phyloP scores from a whole-genome alignment of 2,888 invertebrate species.

The Rotaria macrura region DNA sequence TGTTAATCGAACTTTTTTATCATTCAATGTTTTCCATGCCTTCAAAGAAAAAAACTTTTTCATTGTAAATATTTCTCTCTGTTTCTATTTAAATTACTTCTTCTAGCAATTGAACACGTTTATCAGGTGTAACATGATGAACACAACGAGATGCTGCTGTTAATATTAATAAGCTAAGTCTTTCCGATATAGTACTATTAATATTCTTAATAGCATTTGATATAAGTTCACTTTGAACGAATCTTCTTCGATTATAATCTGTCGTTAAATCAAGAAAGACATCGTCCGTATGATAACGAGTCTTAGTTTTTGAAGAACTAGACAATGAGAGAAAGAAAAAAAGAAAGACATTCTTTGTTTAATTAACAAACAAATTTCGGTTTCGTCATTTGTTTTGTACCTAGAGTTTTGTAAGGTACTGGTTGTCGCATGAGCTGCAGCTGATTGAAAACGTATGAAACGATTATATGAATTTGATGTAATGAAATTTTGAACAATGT shows the following conservation, averaged over 20 bases:
- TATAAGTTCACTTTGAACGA: background rate
- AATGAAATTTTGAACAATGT: background rate
- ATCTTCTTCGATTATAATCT: background rate
- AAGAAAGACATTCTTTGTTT: too few species aligned
- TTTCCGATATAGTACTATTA: background rate
- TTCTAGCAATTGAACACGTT: constrained; percentile 6
- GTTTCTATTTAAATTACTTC: background rate
- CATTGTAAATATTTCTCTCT: too few species aligned
- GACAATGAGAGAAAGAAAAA: background rate
- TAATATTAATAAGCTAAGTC: constrained; percentile 6
- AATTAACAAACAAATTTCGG: too few species aligned
- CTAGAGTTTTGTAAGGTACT: background rate
- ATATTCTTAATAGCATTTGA: background rate
- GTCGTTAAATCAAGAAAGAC: background rate
- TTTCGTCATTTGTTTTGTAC: background rate
- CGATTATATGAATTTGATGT: background rate
- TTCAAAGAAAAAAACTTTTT: too few species aligned
- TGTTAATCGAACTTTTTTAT: constrained; percentile 1
- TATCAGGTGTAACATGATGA: background rate
- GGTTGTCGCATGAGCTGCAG: background rate
- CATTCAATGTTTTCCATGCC: background rate
- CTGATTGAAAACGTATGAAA: background rate
- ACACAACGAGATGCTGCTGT: background rate
- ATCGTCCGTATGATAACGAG: background rate
- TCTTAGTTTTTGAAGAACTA: background rate